Conservation (phyloP, 2,113 vertebrate species). For the Ancistrus triradiatus region DNA sequence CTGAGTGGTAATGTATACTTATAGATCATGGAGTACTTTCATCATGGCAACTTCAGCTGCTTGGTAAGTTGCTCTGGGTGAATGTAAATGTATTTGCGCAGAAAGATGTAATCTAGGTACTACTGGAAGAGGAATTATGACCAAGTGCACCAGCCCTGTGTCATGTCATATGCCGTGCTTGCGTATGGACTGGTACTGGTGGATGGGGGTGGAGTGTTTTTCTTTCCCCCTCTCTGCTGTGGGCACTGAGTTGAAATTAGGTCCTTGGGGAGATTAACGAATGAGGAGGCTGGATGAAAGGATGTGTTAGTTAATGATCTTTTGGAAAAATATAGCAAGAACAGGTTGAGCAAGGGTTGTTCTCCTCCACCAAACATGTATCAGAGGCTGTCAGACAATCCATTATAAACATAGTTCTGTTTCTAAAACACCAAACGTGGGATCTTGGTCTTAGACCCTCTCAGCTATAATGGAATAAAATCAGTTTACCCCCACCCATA, state of each 20-base stretch:
- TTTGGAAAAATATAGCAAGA: too few species aligned
- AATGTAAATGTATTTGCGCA: constrained; percentile 1
- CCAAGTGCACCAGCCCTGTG: too few species aligned
- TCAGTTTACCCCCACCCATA: background rate
- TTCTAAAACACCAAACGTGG: background rate
- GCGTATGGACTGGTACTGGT: too few species aligned
- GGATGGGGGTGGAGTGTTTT: background rate
- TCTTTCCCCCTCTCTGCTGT: background rate
- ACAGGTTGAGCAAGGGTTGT: too few species aligned
- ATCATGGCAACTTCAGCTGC: too few species aligned
- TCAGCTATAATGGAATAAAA: background rate
- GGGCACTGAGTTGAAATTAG: constrained; percentile 13
- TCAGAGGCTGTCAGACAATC: background rate
- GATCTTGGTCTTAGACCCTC: background rate
- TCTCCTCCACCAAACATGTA: too few species aligned
- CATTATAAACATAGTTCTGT: background rate
- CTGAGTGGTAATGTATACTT: too few species aligned
- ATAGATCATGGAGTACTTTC: too few species aligned
- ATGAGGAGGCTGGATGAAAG: constrained; percentile 4
- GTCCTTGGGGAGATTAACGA: background rate
- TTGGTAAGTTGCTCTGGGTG: too few species aligned
- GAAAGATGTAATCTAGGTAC: constrained; percentile 3
- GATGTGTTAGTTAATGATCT: too few species aligned
- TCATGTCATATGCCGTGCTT: background rate
- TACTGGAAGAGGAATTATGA: background rate